These are phyloP conservation scores for Riptortus pedestris DNA, from an alignment of 1,140 invertebrate species.

Conservation along the genomic window DNA sequence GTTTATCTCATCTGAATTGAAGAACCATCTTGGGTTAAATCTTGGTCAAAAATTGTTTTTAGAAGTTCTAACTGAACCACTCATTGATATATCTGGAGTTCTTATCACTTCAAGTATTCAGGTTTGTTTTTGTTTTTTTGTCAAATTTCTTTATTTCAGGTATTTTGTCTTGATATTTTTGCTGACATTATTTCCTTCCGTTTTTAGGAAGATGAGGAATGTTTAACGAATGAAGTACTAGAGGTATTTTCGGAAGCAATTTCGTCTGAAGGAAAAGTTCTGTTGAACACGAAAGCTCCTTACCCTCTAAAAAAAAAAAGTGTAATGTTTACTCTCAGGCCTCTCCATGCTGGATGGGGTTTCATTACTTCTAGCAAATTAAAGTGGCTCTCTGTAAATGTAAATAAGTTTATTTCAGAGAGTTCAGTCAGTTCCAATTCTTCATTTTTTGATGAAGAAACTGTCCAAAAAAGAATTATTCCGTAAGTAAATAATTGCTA, in stretches of 20 bases:
- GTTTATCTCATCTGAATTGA: slow-evolving; percentile 17
- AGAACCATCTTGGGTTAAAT: slow-evolving; percentile 8
- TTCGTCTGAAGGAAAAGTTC: neutral
- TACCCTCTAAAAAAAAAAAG: slow-evolving; percentile 5
- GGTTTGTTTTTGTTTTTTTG: too few species aligned
- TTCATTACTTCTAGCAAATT: slow-evolving; percentile 5
- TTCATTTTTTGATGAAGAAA: too few species aligned
- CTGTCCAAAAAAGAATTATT: neutral
- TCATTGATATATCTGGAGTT: too few species aligned
- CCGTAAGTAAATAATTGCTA: too few species aligned
- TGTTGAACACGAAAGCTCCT: slow-evolving; percentile 23
- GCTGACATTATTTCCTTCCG: too few species aligned
- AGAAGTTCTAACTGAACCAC: too few species aligned
- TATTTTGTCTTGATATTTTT: too few species aligned
- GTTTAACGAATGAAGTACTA: neutral
- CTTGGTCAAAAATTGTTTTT: slow-evolving; percentile 17
- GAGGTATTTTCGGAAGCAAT: neutral
- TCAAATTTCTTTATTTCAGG: too few species aligned
- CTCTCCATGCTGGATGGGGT: slow-evolving; percentile 17
- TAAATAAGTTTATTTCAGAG: slow-evolving; percentile 15
- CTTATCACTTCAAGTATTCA: too few species aligned
- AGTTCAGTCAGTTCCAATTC: neutral
- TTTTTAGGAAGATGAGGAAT: neutral
- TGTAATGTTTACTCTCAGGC: slow-evolving; percentile 21
- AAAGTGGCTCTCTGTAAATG: slow-evolving; percentile 15